Conservation (phyloP, 1,140 invertebrate genomes). For the Dreissena rostriformis region DNA sequence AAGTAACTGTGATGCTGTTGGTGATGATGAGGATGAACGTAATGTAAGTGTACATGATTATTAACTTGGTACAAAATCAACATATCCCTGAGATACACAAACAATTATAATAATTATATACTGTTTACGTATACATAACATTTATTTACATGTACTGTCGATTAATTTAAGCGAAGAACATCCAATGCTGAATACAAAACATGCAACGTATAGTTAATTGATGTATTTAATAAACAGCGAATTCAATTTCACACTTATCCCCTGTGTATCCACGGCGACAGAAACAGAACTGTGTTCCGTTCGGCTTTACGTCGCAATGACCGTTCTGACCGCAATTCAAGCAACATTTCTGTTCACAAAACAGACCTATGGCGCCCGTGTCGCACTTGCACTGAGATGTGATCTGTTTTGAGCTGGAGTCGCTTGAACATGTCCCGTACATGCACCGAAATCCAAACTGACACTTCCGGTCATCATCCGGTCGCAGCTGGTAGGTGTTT, state of each 20-base stretch:
- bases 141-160: too few species aligned
- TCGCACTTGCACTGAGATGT: conserved; percentile 32
- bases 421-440: conserved; percentile 33
- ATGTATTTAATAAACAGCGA: not conserved
- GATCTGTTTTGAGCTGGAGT: conserved; percentile 19
- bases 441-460: conserved; percentile 21
- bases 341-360: conserved; percentile 43
- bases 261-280: conserved; percentile 34
- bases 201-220: not conserved
- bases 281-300: conserved; percentile 10
- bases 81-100: too few species aligned
- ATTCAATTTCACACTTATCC: conserved; percentile 8
- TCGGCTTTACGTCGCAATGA: conserved; percentile 9
- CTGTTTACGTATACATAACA: too few species aligned
- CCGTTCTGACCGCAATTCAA: conserved; percentile 39
- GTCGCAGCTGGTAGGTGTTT: conserved; percentile 18
- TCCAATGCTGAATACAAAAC: too few species aligned
- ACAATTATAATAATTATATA: too few species aligned
- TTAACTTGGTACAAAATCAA: too few species aligned
- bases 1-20: too few species aligned
- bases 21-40: too few species aligned
- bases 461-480: conserved; percentile 33
- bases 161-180: too few species aligned
- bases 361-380: conserved; percentile 14
- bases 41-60: too few species aligned